Conservation (phyloP, 2,888 invertebrate genomes). For the Opisthograptis luteolata region DNA sequence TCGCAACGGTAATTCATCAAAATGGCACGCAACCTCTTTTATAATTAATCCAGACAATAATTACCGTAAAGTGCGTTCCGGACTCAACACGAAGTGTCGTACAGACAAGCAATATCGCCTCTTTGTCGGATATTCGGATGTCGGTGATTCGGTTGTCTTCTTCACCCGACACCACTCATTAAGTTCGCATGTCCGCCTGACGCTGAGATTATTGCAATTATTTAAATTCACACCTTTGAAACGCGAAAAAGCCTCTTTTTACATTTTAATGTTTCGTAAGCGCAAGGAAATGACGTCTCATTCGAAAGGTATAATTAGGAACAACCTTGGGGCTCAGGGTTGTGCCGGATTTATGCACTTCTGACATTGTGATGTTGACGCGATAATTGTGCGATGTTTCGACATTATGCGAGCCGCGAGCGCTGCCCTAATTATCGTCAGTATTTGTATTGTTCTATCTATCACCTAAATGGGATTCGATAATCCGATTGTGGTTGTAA, state of each 20-base stretch:
- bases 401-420: constrained; percentile 44
- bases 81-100: constrained; percentile 34
- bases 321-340: constrained; percentile 73
- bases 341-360: constrained; percentile 66
- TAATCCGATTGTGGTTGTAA: constrained; percentile 41
- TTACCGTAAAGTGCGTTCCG: constrained; percentile 37
- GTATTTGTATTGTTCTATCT: constrained; percentile 35
- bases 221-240: constrained; percentile 84
- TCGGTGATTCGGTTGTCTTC: constrained; percentile 60
- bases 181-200: constrained; percentile 77
- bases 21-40: constrained; percentile 35
- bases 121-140: constrained; percentile 52
- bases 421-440: constrained; percentile 29
- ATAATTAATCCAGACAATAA: constrained; percentile 41
- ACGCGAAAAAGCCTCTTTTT: constrained; percentile 79
- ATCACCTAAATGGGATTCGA: constrained; percentile 35
- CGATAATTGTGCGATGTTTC: constrained; percentile 73
- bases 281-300: constrained; percentile 82
- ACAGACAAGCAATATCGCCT: constrained; percentile 39
- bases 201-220: constrained; percentile 81
- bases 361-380: constrained; percentile 66
- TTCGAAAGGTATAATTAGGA: constrained; percentile 83
- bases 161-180: constrained; percentile 72
- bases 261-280: constrained; percentile 81
- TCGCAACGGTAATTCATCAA: constrained; percentile 36